Conservation (phyloP, 1,140 invertebrate genomes). For the Phymastichus coffea region DNA sequence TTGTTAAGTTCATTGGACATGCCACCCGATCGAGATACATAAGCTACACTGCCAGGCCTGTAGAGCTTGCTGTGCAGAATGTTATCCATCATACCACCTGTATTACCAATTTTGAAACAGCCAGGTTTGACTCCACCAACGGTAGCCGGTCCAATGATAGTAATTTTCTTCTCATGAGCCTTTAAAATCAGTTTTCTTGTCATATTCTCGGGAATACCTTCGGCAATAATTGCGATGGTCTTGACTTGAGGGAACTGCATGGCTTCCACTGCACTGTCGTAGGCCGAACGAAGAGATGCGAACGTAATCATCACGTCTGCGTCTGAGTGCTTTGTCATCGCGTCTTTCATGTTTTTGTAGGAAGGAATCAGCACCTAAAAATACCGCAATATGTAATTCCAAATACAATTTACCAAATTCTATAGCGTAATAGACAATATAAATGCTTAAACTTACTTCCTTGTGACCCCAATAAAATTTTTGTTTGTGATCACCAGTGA, state of each 20-base stretch:
- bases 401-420: neutral
- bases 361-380: conserved; percentile 63
- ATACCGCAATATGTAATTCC: neutral
- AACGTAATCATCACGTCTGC: conserved; percentile 98
- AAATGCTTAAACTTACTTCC: conserved; percentile 70
- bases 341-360: conserved; percentile 97
- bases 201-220: conserved; percentile 98
- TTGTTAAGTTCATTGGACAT: conserved; percentile 99
- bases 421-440: neutral
- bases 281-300: conserved; percentile 95
- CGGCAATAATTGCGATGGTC: conserved; percentile 98
- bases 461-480: conserved; percentile 99
- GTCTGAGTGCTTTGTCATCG: conserved; percentile 92
- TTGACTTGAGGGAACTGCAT: conserved; percentile 91
- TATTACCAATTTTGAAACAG: conserved; percentile 99
- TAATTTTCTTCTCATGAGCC: conserved; percentile 72
- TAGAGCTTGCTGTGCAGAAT: conserved; percentile 97
- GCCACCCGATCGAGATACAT: conserved; percentile 96
- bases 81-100: conserved; percentile 99
- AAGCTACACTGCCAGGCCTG: conserved; percentile 93
- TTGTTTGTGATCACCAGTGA: conserved; percentile 97
- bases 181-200: conserved; percentile 91
- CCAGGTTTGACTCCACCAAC: conserved; percentile 98
- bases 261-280: conserved; percentile 94
- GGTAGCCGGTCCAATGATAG: conserved; percentile 80